These are phyloP conservation scores for Zingel zingel DNA, from an alignment of 2,113 vertebrate genomes.

Conservation along the genomic window DNA sequence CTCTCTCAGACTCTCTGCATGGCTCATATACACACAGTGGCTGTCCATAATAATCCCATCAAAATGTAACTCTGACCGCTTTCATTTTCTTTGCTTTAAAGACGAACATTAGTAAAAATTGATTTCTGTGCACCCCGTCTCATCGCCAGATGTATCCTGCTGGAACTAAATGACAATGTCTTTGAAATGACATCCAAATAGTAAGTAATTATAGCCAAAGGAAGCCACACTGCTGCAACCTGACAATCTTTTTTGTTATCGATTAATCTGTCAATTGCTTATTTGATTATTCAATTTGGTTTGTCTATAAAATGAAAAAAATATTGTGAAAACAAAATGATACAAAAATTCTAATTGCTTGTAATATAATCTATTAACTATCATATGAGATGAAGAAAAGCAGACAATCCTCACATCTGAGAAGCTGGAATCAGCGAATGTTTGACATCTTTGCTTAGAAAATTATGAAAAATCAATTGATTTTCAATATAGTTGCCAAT, in stretches of 20 bases:
- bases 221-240: neutral
- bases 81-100: slow-evolving; percentile 21
- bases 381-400: too few species aligned
- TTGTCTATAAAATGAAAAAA: neutral
- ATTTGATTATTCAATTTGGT: neutral
- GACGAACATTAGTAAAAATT: neutral
- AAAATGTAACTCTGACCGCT: neutral
- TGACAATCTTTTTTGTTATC: neutral
- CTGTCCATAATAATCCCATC: slow-evolving; percentile 20
- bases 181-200: slow-evolving; percentile 1
- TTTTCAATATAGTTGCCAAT: too few species aligned
- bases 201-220: neutral
- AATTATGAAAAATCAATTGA: too few species aligned
- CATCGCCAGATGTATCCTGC: neutral
- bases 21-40: neutral
- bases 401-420: too few species aligned
- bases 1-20: neutral
- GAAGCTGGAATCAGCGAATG: too few species aligned
- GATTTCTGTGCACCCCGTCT: neutral
- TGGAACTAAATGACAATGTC: neutral
- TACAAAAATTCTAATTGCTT: too few species aligned
- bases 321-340: too few species aligned
- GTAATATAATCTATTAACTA: too few species aligned
- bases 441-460: too few species aligned
- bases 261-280: too few species aligned